A percentile compares a stretch with the other conserved stretches of the same genome.
Conservation (phyloP, 2,888 invertebrate genomes). For the Hypena proboscidalis region DNA sequence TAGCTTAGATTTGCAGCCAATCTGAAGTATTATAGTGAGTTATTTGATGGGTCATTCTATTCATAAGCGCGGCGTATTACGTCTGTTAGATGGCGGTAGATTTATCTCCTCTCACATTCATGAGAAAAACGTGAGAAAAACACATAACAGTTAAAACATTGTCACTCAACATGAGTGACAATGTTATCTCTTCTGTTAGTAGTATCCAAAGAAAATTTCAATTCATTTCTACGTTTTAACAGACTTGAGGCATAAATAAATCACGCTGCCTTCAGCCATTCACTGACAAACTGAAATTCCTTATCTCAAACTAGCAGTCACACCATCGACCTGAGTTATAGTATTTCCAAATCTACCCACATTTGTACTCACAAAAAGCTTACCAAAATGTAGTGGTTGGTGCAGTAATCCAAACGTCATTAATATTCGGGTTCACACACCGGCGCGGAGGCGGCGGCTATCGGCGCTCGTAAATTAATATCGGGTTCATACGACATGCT, state of each 20-base stretch:
- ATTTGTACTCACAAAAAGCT: conserved; percentile 23
- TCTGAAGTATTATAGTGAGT: too few species aligned
- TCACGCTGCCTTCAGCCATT: background rate
- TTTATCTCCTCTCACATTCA: too few species aligned
- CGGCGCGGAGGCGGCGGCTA: conserved; percentile 22
- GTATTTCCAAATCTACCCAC: background rate
- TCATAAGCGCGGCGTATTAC: too few species aligned
- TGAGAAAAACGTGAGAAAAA: too few species aligned
- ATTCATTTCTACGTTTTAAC: too few species aligned
- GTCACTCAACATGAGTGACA: too few species aligned
- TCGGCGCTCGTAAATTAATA: conserved; percentile 42
- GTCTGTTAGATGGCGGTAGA: too few species aligned
- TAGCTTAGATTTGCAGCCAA: too few species aligned
- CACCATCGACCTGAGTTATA: conserved; percentile 4
- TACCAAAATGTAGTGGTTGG: conserved; percentile 1
- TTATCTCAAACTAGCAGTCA: background rate
- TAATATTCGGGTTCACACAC: conserved; percentile 26
- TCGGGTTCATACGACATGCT: conserved; percentile 13
- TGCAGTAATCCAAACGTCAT: conserved; percentile 31
- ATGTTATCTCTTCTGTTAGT: too few species aligned
- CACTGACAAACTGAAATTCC: background rate
- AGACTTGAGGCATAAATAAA: background rate
- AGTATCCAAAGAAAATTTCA: too few species aligned
- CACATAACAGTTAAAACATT: too few species aligned
- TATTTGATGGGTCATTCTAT: too few species aligned